Evolutionary conservation across 2,113 vertebrate species (phyloP).

Genomic region (Steatornis caripensis): DNA sequence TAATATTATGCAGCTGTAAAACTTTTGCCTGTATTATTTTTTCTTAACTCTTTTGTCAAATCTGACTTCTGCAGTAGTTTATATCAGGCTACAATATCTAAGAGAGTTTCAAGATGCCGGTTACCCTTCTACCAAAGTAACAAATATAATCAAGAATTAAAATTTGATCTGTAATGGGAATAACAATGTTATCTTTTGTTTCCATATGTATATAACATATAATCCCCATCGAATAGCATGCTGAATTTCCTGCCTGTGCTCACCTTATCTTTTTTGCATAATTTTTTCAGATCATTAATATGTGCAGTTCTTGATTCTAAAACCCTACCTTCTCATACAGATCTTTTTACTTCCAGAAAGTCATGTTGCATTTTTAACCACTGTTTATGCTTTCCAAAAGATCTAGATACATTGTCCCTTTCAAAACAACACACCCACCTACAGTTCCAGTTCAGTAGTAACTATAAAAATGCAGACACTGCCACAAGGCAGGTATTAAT

Average conservation of each 20-base stretch:
- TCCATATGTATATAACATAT: background rate
- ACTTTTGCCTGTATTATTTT: background rate
- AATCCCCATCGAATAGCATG: background rate
- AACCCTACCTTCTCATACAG: background rate
- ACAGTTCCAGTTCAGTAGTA: background rate
- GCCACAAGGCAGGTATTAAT: background rate
- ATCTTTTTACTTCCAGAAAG: background rate
- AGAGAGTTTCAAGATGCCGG: background rate
- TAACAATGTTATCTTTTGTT: slow-evolving; percentile 1
- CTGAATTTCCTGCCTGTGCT: background rate
- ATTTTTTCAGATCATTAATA: background rate
- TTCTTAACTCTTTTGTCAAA: background rate
- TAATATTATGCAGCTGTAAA: background rate
- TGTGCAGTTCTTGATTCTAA: background rate
- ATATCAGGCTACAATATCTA: background rate
- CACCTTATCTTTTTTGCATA: background rate
- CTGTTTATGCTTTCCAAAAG: background rate
- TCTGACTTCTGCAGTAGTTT: background rate
- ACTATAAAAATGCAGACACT: background rate
- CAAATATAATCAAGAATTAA: slow-evolving; percentile 12
- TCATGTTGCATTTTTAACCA: slow-evolving; percentile 33
- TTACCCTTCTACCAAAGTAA: slow-evolving; percentile 17
- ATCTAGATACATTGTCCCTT: background rate
- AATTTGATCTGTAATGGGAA: background rate
- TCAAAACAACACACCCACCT: background rate